These are phyloP conservation scores for Aromia moschata DNA, from an alignment of 2,888 invertebrate genomes.

Conservation along the genomic window DNA sequence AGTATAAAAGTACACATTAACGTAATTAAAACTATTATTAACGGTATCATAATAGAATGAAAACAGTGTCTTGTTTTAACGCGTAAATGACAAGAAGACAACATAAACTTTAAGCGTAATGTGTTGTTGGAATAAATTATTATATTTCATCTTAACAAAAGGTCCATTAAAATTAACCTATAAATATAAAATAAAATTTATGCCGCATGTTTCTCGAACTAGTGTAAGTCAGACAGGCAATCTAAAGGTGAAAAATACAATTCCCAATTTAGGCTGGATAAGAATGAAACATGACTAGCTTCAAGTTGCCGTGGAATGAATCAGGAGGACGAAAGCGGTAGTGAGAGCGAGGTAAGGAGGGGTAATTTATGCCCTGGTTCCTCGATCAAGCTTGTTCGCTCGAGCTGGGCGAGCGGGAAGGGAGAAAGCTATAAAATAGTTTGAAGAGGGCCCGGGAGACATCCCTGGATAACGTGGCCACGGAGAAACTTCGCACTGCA, in stretches of 20 bases:
- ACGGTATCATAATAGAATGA: conserved; percentile 11
- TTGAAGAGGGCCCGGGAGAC: conserved; percentile 62
- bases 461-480: conserved; percentile 56
- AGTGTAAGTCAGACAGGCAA: conserved; percentile 24
- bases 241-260: conserved; percentile 43
- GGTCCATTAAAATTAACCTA: conserved; percentile 28
- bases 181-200: conserved; percentile 27
- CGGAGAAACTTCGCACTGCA: conserved; percentile 51
- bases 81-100: conserved; percentile 11
- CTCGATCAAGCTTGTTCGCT: conserved; percentile 59
- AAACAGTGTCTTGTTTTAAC: conserved; percentile 17
- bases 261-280: conserved; percentile 56
- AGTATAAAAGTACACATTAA: conserved; percentile 8
- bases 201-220: conserved; percentile 17
- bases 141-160: conserved; percentile 23
- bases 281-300: conserved; percentile 57
- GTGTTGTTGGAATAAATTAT: conserved; percentile 25
- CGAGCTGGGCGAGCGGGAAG: conserved; percentile 42
- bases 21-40: conserved; percentile 15
- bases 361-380: conserved; percentile 59
- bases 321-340: conserved; percentile 48
- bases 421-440: conserved; percentile 59
- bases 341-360: conserved; percentile 29
- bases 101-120: conserved; percentile 18
- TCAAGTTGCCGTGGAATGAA: conserved; percentile 54